Evolutionary conservation across 1,140 invertebrate genomes (phyloP), one percentile per base, ranked within the genome.

Genomic region (Leptinotarsa undecemlineata): DNA sequence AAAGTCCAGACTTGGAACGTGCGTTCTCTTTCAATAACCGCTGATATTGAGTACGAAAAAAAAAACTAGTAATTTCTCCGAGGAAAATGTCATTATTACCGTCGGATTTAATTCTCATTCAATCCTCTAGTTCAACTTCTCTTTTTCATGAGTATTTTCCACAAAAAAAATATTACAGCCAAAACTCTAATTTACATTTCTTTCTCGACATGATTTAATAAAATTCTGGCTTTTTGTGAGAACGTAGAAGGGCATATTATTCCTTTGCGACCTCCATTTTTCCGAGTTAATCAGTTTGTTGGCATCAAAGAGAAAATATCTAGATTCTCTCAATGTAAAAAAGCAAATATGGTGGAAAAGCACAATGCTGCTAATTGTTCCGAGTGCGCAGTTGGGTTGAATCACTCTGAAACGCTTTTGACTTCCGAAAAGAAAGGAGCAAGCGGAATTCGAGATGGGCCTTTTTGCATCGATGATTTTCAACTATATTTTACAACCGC

Each of bases 101-200:
- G 11, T 42, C 33, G 8, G 8, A 3, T 11, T 11, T 2, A 42
- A 42, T 42, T 42, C 33, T 42, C 2, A 42, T 42, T 42, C 0
- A 42, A 42, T 42, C 8, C 33, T 42, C 51, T 19, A 57, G 17
- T 57, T 57, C 15, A 15, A 19, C 51, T 57, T 17, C 51, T 17
- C 14, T 57, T 4, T 1, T 57, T 57, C 3, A 17, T 19, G n/a
- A 1, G 51, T 57, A 57, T 57, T 57, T 57, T 57, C 6, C 4
- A 17, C 51, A 57, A 57, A 57, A 51, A 57, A 19, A n/a, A 19
- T 17, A 57, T 57, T 4, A 57, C 51, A 57, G 51, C 4, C 4
- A 57, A 57, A 57, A 19, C 51, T n/a, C 51, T 19, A 57, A 57
- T 57, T 57, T 57, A 57, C n/a, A 57, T 57, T 57, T n/a, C 51